phyloP scores from a whole-genome alignment of 1,140 invertebrate species.

The Tetramorium parvispinum region DNA sequence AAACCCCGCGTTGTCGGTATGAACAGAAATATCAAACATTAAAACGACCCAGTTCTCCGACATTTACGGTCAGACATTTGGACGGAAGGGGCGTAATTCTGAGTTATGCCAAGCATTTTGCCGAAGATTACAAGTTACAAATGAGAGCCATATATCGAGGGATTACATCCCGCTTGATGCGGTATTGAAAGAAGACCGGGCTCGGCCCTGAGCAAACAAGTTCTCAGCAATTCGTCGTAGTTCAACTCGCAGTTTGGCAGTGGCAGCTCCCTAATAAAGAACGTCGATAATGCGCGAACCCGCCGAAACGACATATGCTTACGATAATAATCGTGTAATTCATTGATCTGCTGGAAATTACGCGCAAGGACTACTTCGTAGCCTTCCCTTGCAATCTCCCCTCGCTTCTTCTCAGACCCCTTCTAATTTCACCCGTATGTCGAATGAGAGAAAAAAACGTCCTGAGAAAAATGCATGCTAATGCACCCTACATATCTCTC shows the following conservation, averaged over 20 bases:
- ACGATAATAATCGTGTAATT: conserved; percentile 63
- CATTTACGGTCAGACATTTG: conserved; percentile 15
- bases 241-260: conserved; percentile 15
- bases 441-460: not conserved
- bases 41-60: conserved; percentile 4
- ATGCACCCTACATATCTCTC: not conserved
- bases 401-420: not conserved
- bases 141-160: conserved; percentile 79
- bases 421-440: not conserved
- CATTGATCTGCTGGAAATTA: conserved; percentile 40
- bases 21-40: not conserved
- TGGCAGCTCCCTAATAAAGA: conserved; percentile 17
- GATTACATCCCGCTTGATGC: conserved; percentile 73
- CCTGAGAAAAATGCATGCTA: not conserved
- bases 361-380: not conserved
- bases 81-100: conserved; percentile 72
- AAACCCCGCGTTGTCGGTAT: not conserved
- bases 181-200: conserved; percentile 68
- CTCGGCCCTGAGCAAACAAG: conserved; percentile 69
- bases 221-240: conserved; percentile 48
- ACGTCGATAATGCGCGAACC: conserved; percentile 45
- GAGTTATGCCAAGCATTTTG: conserved; percentile 72
- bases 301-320: conserved; percentile 60
- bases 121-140: conserved; percentile 80
- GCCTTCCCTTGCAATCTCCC: not conserved